phyloP scores from a whole-genome alignment of 2,797 vertebrate species.

The Notolepis coatsorum region DNA sequence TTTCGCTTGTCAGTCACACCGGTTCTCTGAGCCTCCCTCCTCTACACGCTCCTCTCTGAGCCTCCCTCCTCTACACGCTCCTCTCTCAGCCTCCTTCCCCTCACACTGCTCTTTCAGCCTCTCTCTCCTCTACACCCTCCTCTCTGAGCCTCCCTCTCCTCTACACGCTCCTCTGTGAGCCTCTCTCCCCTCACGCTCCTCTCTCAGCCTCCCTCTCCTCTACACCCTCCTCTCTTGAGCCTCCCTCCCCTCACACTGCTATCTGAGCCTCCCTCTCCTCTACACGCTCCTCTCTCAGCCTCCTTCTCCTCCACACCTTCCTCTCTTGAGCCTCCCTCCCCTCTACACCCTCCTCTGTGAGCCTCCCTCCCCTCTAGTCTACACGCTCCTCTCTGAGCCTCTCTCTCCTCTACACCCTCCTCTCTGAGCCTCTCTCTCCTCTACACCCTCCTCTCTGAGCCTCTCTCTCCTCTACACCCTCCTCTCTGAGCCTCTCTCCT shows the following conservation, averaged over 20 bases:
- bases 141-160: not conserved
- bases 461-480: too few relatives aligned
- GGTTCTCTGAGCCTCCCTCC: not conserved
- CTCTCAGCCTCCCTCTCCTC: not conserved
- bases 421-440: slow-evolving; percentile 10
- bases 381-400: not conserved
- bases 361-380: not conserved
- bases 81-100: too few relatives aligned
- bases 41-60: too few relatives aligned
- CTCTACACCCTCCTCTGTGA: not conserved
- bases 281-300: too few relatives aligned
- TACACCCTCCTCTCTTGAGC: not conserved
- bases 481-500: too few relatives aligned
- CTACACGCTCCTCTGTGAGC: not conserved
- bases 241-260: slow-evolving; percentile 10
- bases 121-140: not conserved
- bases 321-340: not conserved
- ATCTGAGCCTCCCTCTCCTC: slow-evolving; percentile 4
- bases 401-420: slow-evolving; percentile 23
- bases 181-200: not conserved
- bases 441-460: not conserved
- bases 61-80: not conserved
- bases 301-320: too few relatives aligned
- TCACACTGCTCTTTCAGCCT: not conserved
- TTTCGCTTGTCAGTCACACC: not conserved